A percentile compares a stretch with the other conserved stretches of the same genome.
Evolutionary conservation across 2,113 vertebrate genomes (phyloP).

Genomic region (Platanista minor): DNA sequence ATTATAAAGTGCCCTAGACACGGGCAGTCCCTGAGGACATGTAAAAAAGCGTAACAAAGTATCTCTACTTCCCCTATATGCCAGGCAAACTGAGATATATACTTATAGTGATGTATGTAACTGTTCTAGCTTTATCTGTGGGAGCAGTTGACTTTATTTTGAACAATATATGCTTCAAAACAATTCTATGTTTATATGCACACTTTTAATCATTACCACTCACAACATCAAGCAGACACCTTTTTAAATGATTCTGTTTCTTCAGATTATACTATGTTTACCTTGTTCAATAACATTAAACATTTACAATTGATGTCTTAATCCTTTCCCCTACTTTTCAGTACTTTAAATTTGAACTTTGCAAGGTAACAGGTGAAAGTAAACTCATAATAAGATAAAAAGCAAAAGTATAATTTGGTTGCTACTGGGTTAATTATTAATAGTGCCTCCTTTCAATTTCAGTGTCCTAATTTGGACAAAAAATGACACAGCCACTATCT

Average conservation of each 20-base stretch:
- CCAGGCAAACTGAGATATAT: not conserved
- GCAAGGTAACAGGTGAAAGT: not conserved
- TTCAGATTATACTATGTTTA: not conserved
- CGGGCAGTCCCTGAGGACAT: not conserved
- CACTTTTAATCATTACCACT: not conserved
- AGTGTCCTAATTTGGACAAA: not conserved
- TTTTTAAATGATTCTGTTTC: not conserved
- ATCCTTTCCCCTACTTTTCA: not conserved
- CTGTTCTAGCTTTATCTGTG: not conserved
- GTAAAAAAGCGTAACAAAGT: not conserved
- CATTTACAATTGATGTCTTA: not conserved
- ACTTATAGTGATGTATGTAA: not conserved
- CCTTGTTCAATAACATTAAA: not conserved
- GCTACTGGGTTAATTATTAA: not conserved
- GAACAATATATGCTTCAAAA: conserved; percentile 34
- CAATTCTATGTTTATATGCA: not conserved
- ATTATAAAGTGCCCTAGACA: not conserved
- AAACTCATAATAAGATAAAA: not conserved
- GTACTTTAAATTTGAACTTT: conserved; percentile 27
- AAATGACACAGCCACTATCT: not conserved
- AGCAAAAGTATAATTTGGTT: not conserved
- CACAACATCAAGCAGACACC: not conserved
- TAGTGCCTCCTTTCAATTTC: not conserved
- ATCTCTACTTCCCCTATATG: not conserved
- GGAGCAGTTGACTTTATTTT: not conserved